Evolutionary conservation across 2,888 invertebrate genomes (phyloP).

Genomic region (Ypsolopha sequella): DNA sequence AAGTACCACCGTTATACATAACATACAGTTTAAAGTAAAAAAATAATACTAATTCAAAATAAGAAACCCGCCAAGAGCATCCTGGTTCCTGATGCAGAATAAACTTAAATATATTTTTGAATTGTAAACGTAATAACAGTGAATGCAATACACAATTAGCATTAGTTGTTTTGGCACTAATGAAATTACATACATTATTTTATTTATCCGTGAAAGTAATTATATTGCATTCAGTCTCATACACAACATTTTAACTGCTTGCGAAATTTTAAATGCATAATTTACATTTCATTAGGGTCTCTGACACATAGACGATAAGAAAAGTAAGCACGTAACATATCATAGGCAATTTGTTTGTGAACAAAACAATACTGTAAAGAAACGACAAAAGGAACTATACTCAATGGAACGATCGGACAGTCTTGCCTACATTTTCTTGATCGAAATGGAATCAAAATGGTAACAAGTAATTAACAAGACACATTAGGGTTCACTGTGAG

Average conservation of each 20-base stretch:
- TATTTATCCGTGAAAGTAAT: not conserved
- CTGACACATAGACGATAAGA: constrained; percentile 31
- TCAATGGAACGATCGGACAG: not conserved
- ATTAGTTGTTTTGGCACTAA: constrained; percentile 30
- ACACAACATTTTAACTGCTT: constrained; percentile 42
- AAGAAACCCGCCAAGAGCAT: too few relatives aligned
- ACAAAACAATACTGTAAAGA: not conserved
- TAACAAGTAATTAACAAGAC: not conserved
- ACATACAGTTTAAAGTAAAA: too few relatives aligned
- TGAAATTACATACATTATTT: constrained; percentile 15
- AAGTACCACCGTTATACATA: too few relatives aligned
- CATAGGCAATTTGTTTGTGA: constrained; percentile 7
- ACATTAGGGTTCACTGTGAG: not conserved
- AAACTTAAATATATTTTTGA: too few relatives aligned
- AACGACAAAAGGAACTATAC: not conserved
- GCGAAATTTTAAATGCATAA: constrained; percentile 42
- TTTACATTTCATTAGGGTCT: constrained; percentile 28
- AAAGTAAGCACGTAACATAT: constrained; percentile 27
- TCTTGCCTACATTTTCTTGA: not conserved
- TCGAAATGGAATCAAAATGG: not conserved
- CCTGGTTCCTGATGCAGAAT: too few relatives aligned
- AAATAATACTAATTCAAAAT: too few relatives aligned
- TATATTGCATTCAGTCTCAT: not conserved
- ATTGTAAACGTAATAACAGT: too few relatives aligned
- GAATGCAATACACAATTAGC: not conserved